These are phyloP conservation scores for Gonioctena quinquepunctata DNA, from an alignment of 1,140 invertebrate species.

Conservation along the genomic window DNA sequence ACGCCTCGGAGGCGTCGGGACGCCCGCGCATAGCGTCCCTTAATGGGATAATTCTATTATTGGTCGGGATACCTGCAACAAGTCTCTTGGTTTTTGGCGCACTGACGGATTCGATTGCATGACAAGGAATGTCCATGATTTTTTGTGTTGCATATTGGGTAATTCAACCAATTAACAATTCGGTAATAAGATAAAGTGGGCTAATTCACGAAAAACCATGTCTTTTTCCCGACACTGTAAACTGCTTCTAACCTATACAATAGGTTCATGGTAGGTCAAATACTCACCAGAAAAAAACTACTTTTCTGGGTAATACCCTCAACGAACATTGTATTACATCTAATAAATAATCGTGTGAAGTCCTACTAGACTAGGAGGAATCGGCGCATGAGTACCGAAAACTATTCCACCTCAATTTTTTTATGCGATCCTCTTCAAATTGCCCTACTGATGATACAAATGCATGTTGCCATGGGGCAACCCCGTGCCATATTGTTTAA, in stretches of 20 bases:
- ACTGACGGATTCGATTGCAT: not conserved
- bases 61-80: conserved; percentile 37
- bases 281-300: not conserved
- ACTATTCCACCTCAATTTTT: no score
- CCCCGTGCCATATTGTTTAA: no score
- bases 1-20: conserved; percentile 41
- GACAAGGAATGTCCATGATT: no score
- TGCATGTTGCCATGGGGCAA: no score
- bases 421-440: no score
- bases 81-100: conserved; percentile 1
- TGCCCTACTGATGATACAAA: no score
- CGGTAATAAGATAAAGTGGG: not conserved
- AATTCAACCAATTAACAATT: not conserved
- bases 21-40: conserved; percentile 34
- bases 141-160: no score
- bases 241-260: not conserved
- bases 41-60: conserved; percentile 49
- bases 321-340: no score
- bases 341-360: no score
- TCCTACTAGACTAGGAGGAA: no score
- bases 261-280: not conserved
- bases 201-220: not conserved
- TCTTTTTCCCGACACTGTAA: not conserved
- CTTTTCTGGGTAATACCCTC: no score
- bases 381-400: no score